Evolutionary conservation across 1,140 invertebrate species (phyloP), one percentile per base, ranked within the genome.

Genomic region (Macrocentrus cingulum): DNA sequence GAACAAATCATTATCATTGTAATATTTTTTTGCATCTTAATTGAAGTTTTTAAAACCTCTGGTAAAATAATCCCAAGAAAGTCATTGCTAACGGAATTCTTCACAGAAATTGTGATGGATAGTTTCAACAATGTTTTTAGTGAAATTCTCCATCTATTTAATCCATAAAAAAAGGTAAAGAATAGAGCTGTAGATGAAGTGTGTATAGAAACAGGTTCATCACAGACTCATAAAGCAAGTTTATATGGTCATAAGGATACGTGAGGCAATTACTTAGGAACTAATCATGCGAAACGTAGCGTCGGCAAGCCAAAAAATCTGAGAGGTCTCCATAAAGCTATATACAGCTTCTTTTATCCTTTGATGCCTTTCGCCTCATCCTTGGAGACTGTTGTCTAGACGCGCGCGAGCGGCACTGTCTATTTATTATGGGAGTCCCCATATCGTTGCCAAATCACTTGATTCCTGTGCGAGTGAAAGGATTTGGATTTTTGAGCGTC

Each of bases 231-330:
- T 76, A 76, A 76, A 76, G 60, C 63, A 65, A 60, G 66, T 69
- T 69, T 71, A 69, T 66, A 66, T 65, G 56, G 54, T 60, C 62
- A 67, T 73, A 74, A 76, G 71, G 62, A 72, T 39, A 44, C 65
- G 61, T 62, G 57, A 62, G 67, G 68, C 68, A 75, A 75, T 75
- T 75, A 75, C 69, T 77, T 75, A 75, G 72, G 67, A 74, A 74
- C 73, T 75, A 75, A 75, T 77, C 71, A 70, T 67, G 67, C 67
- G 64, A 72, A 71, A 72, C 48, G 32, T 23, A 49, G 20, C 36
- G 62, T 65, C 67, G 46, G 50, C 44, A 63, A n/a, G n/a, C 18
- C 19, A 42, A 58, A 44, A 49, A 54, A 20, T 9, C 2, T 16
- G 4, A 29, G 32, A 16, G 18, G 49, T 57, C 51, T 53, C 32